These are phyloP conservation scores for Coleophora deauratella DNA, from an alignment of 2,888 invertebrate genomes.

Conservation along the genomic window DNA sequence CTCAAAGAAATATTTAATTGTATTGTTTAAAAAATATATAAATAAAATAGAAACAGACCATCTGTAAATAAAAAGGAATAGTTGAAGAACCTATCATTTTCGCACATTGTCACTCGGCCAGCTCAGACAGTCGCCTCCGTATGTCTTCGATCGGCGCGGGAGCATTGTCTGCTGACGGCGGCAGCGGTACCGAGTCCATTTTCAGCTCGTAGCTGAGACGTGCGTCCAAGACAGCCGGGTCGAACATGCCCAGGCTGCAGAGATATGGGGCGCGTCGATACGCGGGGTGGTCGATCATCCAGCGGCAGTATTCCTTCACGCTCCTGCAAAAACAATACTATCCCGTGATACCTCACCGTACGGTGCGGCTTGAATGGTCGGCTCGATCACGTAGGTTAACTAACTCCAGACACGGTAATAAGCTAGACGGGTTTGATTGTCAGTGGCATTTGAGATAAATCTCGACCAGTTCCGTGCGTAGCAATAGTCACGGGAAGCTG, in stretches of 20 bases:
- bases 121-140: slow-evolving; percentile 41
- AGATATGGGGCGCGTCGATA: slow-evolving; percentile 69
- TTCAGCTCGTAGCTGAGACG: slow-evolving; percentile 45
- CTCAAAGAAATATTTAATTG: no score
- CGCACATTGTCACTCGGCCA: slow-evolving; percentile 28
- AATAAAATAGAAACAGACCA: no score
- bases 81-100: no score
- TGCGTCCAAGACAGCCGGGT: slow-evolving; percentile 47
- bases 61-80: no score
- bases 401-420: no score
- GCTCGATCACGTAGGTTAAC: no score
- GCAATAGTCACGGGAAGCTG: no score
- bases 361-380: background rate
- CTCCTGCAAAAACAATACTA: slow-evolving; percentile 46
- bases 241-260: slow-evolving; percentile 68
- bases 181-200: slow-evolving; percentile 16
- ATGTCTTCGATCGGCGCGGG: slow-evolving; percentile 47
- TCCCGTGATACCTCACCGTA: background rate
- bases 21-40: no score
- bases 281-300: slow-evolving; percentile 72
- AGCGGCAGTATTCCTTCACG: slow-evolving; percentile 72
- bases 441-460: no score
- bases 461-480: no score
- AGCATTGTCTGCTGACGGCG: slow-evolving; percentile 23
- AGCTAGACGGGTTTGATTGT: no score